phyloP scores from a whole-genome alignment of 2,888 invertebrate species.

The Meloe dianella region DNA sequence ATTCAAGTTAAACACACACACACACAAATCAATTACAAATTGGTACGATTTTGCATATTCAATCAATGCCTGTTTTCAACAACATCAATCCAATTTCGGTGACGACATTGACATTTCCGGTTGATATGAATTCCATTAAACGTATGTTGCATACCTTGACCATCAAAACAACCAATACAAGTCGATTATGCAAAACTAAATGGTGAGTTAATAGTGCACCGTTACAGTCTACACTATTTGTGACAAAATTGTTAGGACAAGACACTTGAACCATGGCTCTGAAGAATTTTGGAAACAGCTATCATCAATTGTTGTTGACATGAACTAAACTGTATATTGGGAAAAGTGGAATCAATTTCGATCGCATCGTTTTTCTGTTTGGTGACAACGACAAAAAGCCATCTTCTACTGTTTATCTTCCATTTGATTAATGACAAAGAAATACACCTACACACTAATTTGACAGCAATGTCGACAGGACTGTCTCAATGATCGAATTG shows the following conservation, averaged over 20 bases:
- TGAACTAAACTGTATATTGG: too few species aligned
- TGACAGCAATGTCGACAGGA: background rate
- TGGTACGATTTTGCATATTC: too few species aligned
- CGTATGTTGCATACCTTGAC: background rate
- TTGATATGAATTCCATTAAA: background rate
- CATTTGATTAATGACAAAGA: slow-evolving; percentile 1
- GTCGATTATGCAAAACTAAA: too few species aligned
- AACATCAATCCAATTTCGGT: background rate
- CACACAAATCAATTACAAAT: background rate
- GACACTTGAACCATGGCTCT: too few species aligned
- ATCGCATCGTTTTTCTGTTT: background rate
- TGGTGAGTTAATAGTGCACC: too few species aligned
- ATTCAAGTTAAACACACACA: background rate
- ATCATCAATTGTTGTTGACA: background rate
- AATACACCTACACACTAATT: background rate
- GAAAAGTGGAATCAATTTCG: too few species aligned
- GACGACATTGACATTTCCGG: background rate
- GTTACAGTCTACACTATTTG: too few species aligned
- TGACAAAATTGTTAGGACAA: too few species aligned
- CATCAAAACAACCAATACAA: background rate
- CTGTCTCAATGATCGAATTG: background rate
- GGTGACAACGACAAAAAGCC: background rate
- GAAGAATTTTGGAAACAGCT: too few species aligned
- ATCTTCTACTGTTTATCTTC: background rate
- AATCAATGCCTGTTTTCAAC: too few species aligned